These are phyloP conservation scores for Ariopsis seemanni DNA, from an alignment of 2,113 vertebrate genomes.

Conservation along the genomic window DNA sequence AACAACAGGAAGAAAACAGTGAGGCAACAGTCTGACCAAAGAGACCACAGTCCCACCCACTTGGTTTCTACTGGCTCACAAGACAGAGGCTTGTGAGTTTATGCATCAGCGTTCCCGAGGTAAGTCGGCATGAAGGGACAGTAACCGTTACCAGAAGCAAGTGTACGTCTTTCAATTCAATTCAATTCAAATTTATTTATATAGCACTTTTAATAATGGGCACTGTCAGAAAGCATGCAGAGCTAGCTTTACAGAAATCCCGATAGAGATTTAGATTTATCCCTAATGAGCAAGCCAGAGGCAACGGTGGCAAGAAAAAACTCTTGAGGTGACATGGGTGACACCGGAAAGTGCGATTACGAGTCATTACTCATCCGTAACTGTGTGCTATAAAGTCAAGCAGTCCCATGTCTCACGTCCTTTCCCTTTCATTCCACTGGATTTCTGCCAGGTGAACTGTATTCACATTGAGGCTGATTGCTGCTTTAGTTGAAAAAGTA, in stretches of 20 bases:
- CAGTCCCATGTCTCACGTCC: background rate
- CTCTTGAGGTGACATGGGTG: background rate
- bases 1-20: background rate
- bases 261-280: background rate
- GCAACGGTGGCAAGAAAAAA: background rate
- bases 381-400: background rate
- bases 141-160: background rate
- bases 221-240: background rate
- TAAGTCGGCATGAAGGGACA: background rate
- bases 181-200: background rate
- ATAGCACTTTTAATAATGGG: background rate
- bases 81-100: background rate
- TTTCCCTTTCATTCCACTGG: background rate
- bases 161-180: background rate
- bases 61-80: background rate
- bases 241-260: background rate
- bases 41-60: background rate
- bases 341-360: background rate
- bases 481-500: background rate
- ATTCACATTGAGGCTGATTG: background rate
- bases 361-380: background rate
- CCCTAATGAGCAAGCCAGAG: background rate
- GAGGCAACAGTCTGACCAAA: background rate
- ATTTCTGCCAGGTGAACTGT: background rate
- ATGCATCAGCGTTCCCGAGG: background rate